Percentiles rank a stretch among this genome's conserved stretches.
These are phyloP conservation scores for Sarcophaga rosellei DNA, from an alignment of 2,888 invertebrate species.

Conservation along the genomic window DNA sequence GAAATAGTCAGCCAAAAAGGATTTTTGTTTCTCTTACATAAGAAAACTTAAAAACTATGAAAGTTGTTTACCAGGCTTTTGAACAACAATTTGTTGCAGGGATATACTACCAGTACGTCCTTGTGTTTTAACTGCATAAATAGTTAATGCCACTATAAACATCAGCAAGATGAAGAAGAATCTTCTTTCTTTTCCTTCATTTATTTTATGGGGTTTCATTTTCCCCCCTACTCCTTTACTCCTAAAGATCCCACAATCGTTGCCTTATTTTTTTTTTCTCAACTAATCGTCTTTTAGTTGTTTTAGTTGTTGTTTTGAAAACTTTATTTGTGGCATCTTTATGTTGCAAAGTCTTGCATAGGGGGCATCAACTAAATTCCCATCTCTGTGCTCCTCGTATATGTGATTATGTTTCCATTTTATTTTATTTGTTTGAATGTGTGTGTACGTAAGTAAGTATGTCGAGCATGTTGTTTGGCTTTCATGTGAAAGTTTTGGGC, in stretches of 20 bases:
- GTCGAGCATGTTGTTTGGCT: neutral
- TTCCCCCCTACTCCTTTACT: neutral
- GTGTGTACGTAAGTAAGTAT: neutral
- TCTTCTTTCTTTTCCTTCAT: neutral
- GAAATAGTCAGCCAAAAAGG: too few relatives aligned
- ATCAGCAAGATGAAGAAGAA: too few relatives aligned
- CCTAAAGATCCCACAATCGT: neutral
- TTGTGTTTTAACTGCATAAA: too few relatives aligned
- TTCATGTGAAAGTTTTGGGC: too few relatives aligned
- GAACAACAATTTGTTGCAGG: too few relatives aligned
- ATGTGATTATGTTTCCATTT: neutral
- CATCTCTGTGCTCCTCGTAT: constrained; percentile 9
- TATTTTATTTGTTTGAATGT: neutral
- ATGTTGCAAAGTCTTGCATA: constrained; percentile 70
- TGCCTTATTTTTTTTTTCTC: neutral
- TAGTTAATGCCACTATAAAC: too few relatives aligned
- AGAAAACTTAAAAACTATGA: neutral
- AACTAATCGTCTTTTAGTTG: constrained; percentile 53
- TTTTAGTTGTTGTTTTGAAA: constrained; percentile 37
- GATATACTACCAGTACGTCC: too few relatives aligned
- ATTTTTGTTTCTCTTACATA: neutral
- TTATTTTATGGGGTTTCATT: neutral
- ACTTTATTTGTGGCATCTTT: constrained; percentile 33
- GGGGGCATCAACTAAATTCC: constrained; percentile 39
- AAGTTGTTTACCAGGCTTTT: neutral